Base-by-base conservation (phyloP, 2,797 vertebrate species). In the Darevskia mixta region DNA sequence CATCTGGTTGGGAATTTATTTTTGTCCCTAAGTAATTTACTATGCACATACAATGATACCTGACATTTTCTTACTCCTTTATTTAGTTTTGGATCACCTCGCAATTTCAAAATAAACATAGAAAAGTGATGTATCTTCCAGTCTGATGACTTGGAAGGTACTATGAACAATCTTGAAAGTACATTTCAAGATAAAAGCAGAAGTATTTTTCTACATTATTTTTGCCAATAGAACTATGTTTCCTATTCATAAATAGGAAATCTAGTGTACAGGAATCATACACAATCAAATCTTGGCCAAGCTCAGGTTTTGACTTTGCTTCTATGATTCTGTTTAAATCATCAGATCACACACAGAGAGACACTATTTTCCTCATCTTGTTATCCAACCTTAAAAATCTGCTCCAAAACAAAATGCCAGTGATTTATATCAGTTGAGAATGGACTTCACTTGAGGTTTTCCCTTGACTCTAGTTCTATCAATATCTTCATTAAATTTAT, bases 181-280 rank as follows among this genome's bases (percentile, higher is more conserved):
- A 25, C 72, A 82, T 92, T 95, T 84, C 45, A 76, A 72, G 8
- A 38, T 25, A 69, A 49, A 3, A 66, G 2, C 43, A 61, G 87
- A 90, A 89, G 80, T 1, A 76, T 49, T 77, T 89, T 13, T 25
- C 20, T 35, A 20, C 75, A 0, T 0, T 71, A 90, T 92, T 85
- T 61, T 72, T 69, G 17, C 1, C 64, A 81, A 23, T 71, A 15
- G 49, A 90, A 71, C 11, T 38, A 82, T 55, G 49, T 55, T 79
- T 27, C 23, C 29, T 32, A 15, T 66, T 67, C 6, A 11, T 73
- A 83, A 61, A 1, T 79, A 49, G 83, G 23, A 5, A 43, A 11
- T 0, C 17, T 89, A 86, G 9, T 0, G 0, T 43, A 7, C 5
- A 79, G 32, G 71, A n/a, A 88, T 75, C 8, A 41, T 45, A 79